A percentile compares a stretch with the other conserved stretches of the same genome.
These are phyloP conservation scores for Oplegnathus fasciatus DNA, from an alignment of 2,113 vertebrate genomes.

Conservation along the genomic window DNA sequence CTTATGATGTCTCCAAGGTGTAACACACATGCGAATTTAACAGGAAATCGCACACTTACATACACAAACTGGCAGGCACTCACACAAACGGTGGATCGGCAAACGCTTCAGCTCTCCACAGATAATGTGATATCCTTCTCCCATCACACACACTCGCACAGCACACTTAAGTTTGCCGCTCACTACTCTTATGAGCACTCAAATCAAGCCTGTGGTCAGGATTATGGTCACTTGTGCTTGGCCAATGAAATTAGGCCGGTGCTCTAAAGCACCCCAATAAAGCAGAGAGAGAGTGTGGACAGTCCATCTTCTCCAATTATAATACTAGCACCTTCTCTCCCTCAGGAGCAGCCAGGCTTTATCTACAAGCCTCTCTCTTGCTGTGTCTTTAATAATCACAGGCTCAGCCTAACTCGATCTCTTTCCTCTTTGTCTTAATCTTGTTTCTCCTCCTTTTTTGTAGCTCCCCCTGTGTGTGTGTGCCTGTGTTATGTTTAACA, in stretches of 20 bases:
- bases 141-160: constrained; percentile 54
- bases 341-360: constrained; percentile 34
- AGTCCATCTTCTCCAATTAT: constrained; percentile 80
- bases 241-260: constrained; percentile 81
- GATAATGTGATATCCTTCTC: constrained; percentile 77
- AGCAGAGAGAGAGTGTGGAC: constrained; percentile 59
- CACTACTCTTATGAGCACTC: constrained; percentile 82
- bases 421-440: neutral
- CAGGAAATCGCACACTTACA: constrained; percentile 15
- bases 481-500: neutral
- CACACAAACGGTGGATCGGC: constrained; percentile 21
- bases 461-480: neutral
- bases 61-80: constrained; percentile 23
- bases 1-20: constrained; percentile 11
- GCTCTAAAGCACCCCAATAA: constrained; percentile 77
- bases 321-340: constrained; percentile 52
- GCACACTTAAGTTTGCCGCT: constrained; percentile 65
- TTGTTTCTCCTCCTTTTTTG: neutral
- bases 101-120: constrained; percentile 55
- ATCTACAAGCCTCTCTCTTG: constrained; percentile 31
- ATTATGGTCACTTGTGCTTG: constrained; percentile 81
- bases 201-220: constrained; percentile 84
- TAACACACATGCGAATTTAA: neutral
- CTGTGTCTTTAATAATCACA: constrained; percentile 37
- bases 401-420: neutral